Percentiles rank a stretch among this genome's conserved stretches.
These are phyloP conservation scores for Cylloceria caligata DNA, from an alignment of 2,888 invertebrate species.

Conservation along the genomic window DNA sequence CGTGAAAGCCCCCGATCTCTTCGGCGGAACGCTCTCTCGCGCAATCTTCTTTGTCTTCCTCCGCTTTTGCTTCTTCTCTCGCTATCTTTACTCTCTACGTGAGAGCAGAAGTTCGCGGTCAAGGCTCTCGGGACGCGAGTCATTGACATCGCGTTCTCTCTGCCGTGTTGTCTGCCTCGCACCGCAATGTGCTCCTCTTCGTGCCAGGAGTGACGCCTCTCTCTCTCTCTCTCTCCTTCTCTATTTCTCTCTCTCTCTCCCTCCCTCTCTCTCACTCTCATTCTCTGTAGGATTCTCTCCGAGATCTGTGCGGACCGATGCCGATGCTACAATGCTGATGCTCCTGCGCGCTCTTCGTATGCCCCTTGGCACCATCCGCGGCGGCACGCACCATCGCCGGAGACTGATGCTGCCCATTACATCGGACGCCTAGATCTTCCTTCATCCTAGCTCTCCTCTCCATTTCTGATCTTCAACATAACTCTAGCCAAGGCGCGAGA, in stretches of 20 bases:
- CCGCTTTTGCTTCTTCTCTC: constrained; percentile 27
- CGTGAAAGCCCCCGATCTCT: constrained; percentile 9
- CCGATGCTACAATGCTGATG: constrained; percentile 42
- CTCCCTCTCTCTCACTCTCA: constrained; percentile 13
- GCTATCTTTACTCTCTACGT: constrained; percentile 62
- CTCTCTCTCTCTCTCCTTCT: not conserved
- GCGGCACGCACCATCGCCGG: constrained; percentile 39
- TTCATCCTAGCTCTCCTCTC: constrained; percentile 17
- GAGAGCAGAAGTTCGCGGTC: constrained; percentile 81
- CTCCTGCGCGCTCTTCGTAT: constrained; percentile 2
- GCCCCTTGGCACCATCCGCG: constrained; percentile 19
- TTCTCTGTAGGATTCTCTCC: constrained; percentile 60
- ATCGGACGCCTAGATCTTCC: constrained; percentile 64
- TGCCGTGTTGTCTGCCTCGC: constrained; percentile 68
- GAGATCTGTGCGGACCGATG: constrained; percentile 55
- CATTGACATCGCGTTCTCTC: constrained; percentile 81
- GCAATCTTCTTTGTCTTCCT: constrained; percentile 38
- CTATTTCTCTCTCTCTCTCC: constrained; percentile 45
- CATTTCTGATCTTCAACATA: constrained; percentile 34
- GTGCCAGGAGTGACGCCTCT: not conserved
- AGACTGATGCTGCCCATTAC: constrained; percentile 62
- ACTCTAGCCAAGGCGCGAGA: constrained; percentile 24
- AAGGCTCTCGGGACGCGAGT: constrained; percentile 81
- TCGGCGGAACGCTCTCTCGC: constrained; percentile 16
- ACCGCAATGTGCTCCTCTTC: constrained; percentile 53